These are phyloP conservation scores for Aurelia sp. DNA, from an alignment of 30 jellyfish, hydroid and myxozoan species.

Conservation along the genomic window DNA sequence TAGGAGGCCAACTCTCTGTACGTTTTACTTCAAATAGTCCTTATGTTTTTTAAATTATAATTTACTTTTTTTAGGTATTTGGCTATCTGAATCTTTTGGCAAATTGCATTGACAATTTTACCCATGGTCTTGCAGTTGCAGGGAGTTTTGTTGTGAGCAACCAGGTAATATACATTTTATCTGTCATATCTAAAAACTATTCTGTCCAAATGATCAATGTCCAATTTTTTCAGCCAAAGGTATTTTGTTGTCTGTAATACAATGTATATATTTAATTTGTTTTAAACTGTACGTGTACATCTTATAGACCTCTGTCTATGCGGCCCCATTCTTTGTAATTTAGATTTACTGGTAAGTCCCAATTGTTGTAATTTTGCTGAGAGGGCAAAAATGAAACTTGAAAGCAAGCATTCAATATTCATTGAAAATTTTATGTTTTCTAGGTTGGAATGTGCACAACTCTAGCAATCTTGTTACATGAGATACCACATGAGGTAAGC, in stretches of 20 bases:
- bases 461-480: constrained; percentile 85
- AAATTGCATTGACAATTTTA: constrained; percentile 90
- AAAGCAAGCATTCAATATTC: too few species aligned
- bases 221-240: too few species aligned
- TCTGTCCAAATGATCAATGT: neutral
- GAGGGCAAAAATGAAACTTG: too few species aligned
- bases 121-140: constrained; percentile 96
- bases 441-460: constrained; percentile 96
- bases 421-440: neutral
- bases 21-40: neutral
- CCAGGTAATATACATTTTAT: constrained; percentile 50
- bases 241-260: too few species aligned
- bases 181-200: neutral
- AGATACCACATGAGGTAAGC: constrained; percentile 90
- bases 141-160: constrained; percentile 94
- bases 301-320: too few species aligned
- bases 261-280: too few species aligned
- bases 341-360: too few species aligned
- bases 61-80: constrained; percentile 54
- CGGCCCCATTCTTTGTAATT: too few species aligned
- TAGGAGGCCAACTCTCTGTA: too few species aligned
- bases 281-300: too few species aligned
- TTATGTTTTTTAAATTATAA: neutral
- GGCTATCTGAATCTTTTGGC: constrained; percentile 91
- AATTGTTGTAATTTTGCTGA: too few species aligned